Evolutionary conservation across 2,797 vertebrate genomes (phyloP).

Genomic region (Oreochromis grahami): DNA sequence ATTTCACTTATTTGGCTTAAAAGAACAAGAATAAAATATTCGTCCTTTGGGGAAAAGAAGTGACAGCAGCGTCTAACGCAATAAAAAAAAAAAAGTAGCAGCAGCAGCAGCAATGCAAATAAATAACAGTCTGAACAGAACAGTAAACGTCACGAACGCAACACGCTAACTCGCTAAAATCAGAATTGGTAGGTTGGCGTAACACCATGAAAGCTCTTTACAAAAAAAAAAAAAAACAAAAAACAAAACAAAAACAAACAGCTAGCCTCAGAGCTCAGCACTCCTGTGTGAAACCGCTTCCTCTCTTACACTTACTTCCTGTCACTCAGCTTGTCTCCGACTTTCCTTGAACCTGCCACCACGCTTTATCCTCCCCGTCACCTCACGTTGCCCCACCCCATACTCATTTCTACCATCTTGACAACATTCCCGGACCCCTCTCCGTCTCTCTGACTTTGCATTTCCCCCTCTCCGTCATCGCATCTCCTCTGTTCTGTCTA

Average conservation of each 20-base stretch:
- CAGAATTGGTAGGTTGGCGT: constrained; percentile 54
- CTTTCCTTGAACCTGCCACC: constrained; percentile 25
- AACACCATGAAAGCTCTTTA: constrained; percentile 71
- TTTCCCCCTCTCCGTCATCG: neutral
- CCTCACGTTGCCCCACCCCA: neutral
- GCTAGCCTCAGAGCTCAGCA: constrained; percentile 19
- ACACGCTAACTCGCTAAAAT: constrained; percentile 46
- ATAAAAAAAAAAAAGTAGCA: constrained; percentile 45
- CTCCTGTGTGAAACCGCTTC: neutral
- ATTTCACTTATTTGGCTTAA: constrained; percentile 76
- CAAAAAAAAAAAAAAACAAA: constrained; percentile 1
- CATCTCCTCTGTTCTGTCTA: constrained; percentile 21
- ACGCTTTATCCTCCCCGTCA: constrained; percentile 12
- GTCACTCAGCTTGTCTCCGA: neutral
- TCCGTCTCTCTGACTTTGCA: neutral
- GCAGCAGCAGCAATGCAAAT: constrained; percentile 75
- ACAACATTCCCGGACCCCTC: constrained; percentile 36
- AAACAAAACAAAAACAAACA: neutral
- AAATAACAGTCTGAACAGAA: constrained; percentile 69
- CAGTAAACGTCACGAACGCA: constrained; percentile 43
- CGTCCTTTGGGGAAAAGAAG: constrained; percentile 75
- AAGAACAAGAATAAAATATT: constrained; percentile 49
- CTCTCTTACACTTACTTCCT: constrained; percentile 1
- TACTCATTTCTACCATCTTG: constrained; percentile 10
- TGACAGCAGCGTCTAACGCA: constrained; percentile 79